Evolutionary conservation across 2,888 invertebrate species (phyloP).

Genomic region (Beris morrisii): DNA sequence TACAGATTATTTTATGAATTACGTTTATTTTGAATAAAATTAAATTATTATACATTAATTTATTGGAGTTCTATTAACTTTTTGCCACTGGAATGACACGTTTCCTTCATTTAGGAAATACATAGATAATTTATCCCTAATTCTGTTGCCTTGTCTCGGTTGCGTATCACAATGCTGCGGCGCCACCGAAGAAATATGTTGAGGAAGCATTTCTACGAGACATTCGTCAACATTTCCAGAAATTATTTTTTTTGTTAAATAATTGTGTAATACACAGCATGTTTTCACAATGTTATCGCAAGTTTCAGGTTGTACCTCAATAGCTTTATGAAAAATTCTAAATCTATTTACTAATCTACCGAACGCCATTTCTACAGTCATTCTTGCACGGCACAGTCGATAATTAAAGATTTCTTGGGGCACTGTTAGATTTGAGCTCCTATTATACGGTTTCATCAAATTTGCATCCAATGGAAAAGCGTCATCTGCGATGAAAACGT

Average conservation of each 20-base stretch:
- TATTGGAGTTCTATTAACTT: neutral
- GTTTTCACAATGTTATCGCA: constrained; percentile 7
- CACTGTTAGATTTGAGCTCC: neutral
- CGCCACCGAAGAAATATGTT: neutral
- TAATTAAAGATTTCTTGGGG: constrained; percentile 20
- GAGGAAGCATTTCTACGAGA: neutral
- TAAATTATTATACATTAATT: too few relatives aligned
- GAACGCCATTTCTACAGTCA: constrained; percentile 28
- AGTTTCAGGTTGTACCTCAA: constrained; percentile 1
- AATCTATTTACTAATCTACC: constrained; percentile 8
- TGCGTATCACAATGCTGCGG: neutral
- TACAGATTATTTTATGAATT: too few relatives aligned
- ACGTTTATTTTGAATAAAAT: too few relatives aligned
- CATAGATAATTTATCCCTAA: too few relatives aligned
- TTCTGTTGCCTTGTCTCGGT: too few relatives aligned
- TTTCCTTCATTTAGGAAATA: too few relatives aligned
- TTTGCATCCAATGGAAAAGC: constrained; percentile 7
- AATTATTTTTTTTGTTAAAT: constrained; percentile 1
- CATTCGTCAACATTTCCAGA: too few relatives aligned
- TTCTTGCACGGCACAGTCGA: constrained; percentile 8
- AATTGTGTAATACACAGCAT: constrained; percentile 21
- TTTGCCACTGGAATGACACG: too few relatives aligned
- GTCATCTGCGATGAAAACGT: constrained; percentile 26
- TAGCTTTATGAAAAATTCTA: constrained; percentile 10
- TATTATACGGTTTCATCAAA: constrained; percentile 20